Percentiles rank a stretch among this genome's conserved stretches.
These are phyloP conservation scores for Pogonomyrmex barbatus DNA, from an alignment of 1,140 invertebrate species.

Conservation along the genomic window DNA sequence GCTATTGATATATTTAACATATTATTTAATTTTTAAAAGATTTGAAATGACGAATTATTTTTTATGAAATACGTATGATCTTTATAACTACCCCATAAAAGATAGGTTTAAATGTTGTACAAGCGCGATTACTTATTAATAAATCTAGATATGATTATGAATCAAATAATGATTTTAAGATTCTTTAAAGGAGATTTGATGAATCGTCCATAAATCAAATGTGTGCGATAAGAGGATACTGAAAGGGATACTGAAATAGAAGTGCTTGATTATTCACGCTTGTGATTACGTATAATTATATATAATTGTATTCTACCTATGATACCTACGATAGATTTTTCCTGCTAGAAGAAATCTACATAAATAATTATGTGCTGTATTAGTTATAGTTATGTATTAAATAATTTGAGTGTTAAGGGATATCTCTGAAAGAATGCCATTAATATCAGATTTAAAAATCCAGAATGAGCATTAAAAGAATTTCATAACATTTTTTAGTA, in stretches of 20 bases:
- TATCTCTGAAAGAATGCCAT: neutral
- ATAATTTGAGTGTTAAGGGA: neutral
- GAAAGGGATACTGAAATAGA: neutral
- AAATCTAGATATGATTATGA: slow-evolving; percentile 2
- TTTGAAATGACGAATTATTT: neutral
- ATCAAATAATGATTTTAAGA: slow-evolving; percentile 6
- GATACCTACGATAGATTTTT: neutral
- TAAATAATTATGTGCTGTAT: neutral
- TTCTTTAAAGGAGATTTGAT: too few relatives aligned
- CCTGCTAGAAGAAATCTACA: neutral
- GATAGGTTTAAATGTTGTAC: too few relatives aligned
- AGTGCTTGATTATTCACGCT: neutral
- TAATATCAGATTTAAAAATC: too few relatives aligned
- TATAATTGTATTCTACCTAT: neutral
- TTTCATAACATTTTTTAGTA: too few relatives aligned
- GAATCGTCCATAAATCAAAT: neutral
- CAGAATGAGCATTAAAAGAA: too few relatives aligned
- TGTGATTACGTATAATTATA: neutral
- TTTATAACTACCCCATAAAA: neutral
- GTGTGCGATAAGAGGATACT: slow-evolving; percentile 31
- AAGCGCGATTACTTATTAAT: neutral
- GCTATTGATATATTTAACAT: neutral
- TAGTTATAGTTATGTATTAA: neutral
- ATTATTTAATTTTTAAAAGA: neutral
- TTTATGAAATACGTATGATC: neutral